Conservation (phyloP, 92 coral and sea anemone genomes). For the Epizoanthus stellaris region DNA sequence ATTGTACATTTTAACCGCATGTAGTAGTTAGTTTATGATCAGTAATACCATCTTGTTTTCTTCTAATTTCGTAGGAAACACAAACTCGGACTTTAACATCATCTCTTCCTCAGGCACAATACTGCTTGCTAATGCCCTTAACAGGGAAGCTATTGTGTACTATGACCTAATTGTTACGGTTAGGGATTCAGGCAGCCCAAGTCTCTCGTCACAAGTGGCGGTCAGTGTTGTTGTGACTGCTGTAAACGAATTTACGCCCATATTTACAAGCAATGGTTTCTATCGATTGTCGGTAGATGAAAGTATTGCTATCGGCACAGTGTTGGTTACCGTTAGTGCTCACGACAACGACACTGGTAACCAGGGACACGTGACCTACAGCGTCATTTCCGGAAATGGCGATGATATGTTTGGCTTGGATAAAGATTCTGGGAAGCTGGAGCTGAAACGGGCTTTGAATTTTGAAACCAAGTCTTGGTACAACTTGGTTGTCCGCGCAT, state of each 20-base stretch:
- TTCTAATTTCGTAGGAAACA: conserved; percentile 53
- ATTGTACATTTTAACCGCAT: too few species aligned
- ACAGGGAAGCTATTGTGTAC: conserved; percentile 58
- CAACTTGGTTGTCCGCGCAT: conserved; percentile 48
- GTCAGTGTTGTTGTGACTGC: conserved; percentile 46
- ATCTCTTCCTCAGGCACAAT: conserved; percentile 53
- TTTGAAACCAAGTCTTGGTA: conserved; percentile 48
- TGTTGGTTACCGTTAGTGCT: conserved; percentile 54
- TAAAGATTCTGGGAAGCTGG: conserved; percentile 60
- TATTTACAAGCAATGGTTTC: conserved; percentile 58
- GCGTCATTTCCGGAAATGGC: conserved; percentile 60
- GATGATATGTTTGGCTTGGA: conserved; percentile 64
- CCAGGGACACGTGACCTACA: conserved; percentile 71
- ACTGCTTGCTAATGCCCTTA: conserved; percentile 40
- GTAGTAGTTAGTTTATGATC: too few species aligned
- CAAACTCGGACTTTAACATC: conserved; percentile 55
- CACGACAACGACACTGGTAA: conserved; percentile 65
- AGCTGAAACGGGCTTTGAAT: conserved; percentile 50
- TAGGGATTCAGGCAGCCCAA: conserved; percentile 53
- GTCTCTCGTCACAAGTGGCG: conserved; percentile 35
- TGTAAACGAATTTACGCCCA: conserved; percentile 62
- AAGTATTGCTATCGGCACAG: conserved; percentile 59
- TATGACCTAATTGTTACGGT: conserved; percentile 59
- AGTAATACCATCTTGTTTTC: background rate
- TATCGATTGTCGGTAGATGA: conserved; percentile 62